Conservation (phyloP, 2,888 invertebrate genomes). For the Bursaphelenchus okinawaensis region DNA sequence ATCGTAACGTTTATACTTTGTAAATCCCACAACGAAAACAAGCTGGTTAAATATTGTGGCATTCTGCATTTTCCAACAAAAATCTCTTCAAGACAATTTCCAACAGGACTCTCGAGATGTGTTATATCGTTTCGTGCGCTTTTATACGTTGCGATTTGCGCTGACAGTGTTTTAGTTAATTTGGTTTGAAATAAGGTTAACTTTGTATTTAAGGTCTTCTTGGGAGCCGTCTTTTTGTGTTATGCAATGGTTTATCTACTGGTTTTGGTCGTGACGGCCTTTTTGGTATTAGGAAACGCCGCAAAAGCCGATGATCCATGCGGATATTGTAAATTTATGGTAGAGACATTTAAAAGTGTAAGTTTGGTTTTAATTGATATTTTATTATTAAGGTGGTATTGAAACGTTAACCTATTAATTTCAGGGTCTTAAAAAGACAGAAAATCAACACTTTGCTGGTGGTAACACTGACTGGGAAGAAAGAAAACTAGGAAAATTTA, state of each 20-base stretch:
- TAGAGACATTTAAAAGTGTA: constrained; percentile 44
- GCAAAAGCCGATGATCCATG: constrained; percentile 22
- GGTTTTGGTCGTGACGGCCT: neutral
- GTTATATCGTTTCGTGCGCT: neutral
- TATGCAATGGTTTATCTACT: neutral
- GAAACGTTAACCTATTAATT: constrained; percentile 29
- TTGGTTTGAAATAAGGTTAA: neutral
- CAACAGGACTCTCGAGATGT: neutral
- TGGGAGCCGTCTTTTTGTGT: neutral
- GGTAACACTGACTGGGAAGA: constrained; percentile 91
- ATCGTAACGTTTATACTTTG: too few relatives aligned
- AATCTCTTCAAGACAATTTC: neutral
- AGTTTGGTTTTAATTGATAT: constrained; percentile 11
- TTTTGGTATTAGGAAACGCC: neutral
- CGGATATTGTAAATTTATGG: constrained; percentile 41
- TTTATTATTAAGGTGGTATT: constrained; percentile 15
- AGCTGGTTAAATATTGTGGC: too few relatives aligned
- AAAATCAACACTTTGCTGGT: constrained; percentile 82
- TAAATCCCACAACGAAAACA: too few relatives aligned
- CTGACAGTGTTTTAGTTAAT: too few relatives aligned
- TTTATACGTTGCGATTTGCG: neutral
- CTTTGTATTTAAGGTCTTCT: too few relatives aligned
- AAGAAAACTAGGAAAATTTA: constrained; percentile 73
- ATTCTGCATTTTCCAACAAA: neutral
- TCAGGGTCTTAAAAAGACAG: constrained; percentile 73